Evolutionary conservation across 2,888 invertebrate genomes (phyloP).

Genomic region (Oxyscelio sp.): DNA sequence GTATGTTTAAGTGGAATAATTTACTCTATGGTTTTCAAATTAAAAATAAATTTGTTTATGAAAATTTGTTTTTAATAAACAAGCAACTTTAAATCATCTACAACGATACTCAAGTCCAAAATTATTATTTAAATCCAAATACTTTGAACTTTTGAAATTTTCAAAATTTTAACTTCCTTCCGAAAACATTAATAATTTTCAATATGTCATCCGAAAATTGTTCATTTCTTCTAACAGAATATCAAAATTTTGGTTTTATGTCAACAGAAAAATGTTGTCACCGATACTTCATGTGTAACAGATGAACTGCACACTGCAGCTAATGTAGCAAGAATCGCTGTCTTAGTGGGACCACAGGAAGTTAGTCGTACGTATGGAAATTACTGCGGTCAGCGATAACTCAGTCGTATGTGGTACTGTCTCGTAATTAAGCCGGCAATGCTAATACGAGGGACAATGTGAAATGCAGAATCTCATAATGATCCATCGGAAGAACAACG

Average conservation of each 20-base stretch:
- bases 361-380: constrained; percentile 72
- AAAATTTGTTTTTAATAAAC: no score
- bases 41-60: no score
- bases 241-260: constrained; percentile 20
- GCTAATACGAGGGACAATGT: constrained; percentile 54
- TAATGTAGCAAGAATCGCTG: constrained; percentile 56
- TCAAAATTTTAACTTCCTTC: no score
- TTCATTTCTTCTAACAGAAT: not conserved
- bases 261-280: constrained; percentile 32
- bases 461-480: constrained; percentile 55
- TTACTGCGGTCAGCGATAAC: constrained; percentile 72
- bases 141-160: no score
- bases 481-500: constrained; percentile 33
- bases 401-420: constrained; percentile 53
- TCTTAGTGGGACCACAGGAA: constrained; percentile 63
- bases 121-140: no score
- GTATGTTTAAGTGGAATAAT: no score
- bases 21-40: no score
- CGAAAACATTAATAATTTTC: no score
- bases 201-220: not conserved
- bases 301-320: constrained; percentile 33
- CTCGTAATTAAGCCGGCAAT: constrained; percentile 57
- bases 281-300: constrained; percentile 35
- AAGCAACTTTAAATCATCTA: no score
- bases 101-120: no score